phyloP scores from a whole-genome alignment of 53 echinoderm and acorn worm species.

The Arbacia lixula region DNA sequence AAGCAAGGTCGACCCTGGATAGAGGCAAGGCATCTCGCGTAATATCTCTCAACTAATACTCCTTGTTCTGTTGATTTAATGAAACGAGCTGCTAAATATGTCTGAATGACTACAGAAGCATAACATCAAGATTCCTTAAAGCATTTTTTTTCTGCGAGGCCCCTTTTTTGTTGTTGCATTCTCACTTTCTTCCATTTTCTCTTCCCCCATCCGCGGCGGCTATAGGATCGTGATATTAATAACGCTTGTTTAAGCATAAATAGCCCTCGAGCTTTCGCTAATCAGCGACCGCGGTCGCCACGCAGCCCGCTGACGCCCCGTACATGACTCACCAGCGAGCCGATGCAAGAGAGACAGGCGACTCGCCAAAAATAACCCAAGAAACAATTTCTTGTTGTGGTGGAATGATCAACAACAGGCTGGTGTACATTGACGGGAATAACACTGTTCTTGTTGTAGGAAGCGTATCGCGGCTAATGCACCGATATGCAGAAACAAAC shows the following conservation, averaged over 20 bases:
- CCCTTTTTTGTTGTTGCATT: background rate
- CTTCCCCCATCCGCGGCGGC: background rate
- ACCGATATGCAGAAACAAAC: slow-evolving; percentile 3
- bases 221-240: slow-evolving; percentile 51
- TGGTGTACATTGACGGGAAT: slow-evolving; percentile 11
- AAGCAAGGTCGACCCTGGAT: too few species aligned
- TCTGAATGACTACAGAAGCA: slow-evolving; percentile 8
- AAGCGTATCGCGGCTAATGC: background rate
- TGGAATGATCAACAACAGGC: slow-evolving; percentile 21
- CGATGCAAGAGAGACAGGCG: background rate
- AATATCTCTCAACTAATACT: slow-evolving; percentile 23
- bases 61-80: slow-evolving; percentile 36
- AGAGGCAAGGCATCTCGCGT: too few species aligned
- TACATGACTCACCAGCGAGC: slow-evolving; percentile 52
- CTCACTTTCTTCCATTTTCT: background rate
- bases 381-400: slow-evolving; percentile 32
- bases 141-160: background rate
- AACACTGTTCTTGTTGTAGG: too few species aligned
- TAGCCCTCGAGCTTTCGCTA: slow-evolving; percentile 56
- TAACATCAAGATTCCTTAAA: background rate
- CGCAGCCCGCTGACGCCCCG: slow-evolving; percentile 55
- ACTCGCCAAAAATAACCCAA: slow-evolving; percentile 31
- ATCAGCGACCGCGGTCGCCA: slow-evolving; percentile 51
- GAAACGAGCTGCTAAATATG: slow-evolving; percentile 43
- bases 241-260: slow-evolving; percentile 59